Evolutionary conservation across 2,113 vertebrate species (phyloP).

Genomic region (Stegostoma tigrinum): DNA sequence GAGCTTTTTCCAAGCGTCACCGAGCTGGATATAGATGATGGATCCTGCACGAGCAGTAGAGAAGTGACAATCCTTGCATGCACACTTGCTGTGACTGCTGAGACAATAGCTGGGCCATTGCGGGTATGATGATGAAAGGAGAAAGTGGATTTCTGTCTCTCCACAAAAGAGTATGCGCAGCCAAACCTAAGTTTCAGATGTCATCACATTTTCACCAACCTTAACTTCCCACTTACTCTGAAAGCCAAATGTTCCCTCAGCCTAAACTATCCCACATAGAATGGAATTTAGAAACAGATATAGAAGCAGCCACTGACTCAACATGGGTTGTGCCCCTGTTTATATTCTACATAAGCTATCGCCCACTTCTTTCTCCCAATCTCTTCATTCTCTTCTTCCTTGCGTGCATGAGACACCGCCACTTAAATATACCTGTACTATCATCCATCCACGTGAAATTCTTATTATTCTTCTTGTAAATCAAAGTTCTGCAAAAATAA

Average conservation of each 20-base stretch:
- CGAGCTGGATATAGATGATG: too few relatives aligned
- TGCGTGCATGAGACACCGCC: neutral
- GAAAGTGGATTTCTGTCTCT: neutral
- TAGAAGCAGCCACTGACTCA: neutral
- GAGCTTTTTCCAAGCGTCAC: too few relatives aligned
- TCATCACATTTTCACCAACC: too few relatives aligned
- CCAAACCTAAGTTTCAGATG: too few relatives aligned
- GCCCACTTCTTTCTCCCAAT: neutral
- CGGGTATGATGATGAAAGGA: neutral
- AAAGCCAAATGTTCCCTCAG: neutral
- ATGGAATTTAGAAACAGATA: neutral
- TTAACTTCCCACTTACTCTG: too few relatives aligned
- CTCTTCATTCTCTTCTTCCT: neutral
- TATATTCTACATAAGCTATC: neutral
- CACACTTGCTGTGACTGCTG: too few relatives aligned
- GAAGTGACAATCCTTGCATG: too few relatives aligned
- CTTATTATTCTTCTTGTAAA: neutral
- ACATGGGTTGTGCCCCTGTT: neutral
- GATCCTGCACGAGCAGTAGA: too few relatives aligned
- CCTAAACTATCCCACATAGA: neutral
- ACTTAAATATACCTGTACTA: neutral
- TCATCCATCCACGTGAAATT: neutral
- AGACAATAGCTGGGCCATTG: too few relatives aligned
- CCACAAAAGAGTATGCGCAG: too few relatives aligned
- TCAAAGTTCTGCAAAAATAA: neutral